A percentile compares a stretch with the other conserved stretches of the same genome.
Evolutionary conservation across 1,140 invertebrate genomes (phyloP).

Genomic region (Dreissena polymorpha): DNA sequence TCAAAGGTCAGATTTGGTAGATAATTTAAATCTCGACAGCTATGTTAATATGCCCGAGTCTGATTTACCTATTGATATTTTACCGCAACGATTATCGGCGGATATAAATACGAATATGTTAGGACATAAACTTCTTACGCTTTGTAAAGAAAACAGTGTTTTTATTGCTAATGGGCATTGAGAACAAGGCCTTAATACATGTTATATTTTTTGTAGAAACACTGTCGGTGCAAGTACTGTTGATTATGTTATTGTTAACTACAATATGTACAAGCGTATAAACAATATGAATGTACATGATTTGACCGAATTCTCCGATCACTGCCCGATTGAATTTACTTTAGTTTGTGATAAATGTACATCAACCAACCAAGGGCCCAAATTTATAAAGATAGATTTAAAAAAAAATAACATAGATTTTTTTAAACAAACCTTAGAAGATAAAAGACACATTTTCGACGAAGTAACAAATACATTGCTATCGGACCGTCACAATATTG

Average conservation of each 20-base stretch:
- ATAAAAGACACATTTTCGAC: constrained; percentile 4
- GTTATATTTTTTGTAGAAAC: not conserved
- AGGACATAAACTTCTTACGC: not conserved
- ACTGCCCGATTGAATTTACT: constrained; percentile 3
- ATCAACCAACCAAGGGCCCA: not conserved
- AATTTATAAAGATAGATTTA: constrained; percentile 4
- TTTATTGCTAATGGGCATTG: constrained; percentile 7
- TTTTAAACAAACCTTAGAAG: not conserved
- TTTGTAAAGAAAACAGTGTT: constrained; percentile 22
- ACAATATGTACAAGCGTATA: not conserved
- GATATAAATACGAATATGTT: constrained; percentile 3
- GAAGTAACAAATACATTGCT: not conserved
- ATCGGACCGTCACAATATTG: not conserved
- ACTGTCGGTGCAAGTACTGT: not conserved
- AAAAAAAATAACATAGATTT: not conserved
- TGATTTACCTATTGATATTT: not conserved
- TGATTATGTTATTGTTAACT: not conserved
- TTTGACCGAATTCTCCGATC: constrained; percentile 27
- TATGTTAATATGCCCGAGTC: constrained; percentile 10
- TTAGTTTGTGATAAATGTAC: not conserved
- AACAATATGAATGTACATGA: not conserved
- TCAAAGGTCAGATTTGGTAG: not conserved
- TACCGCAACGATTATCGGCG: not conserved
- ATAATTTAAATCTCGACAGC: constrained; percentile 15
- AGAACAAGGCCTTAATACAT: not conserved